Base-by-base conservation (phyloP, 2,797 vertebrate species). In the Vultur gryphus region DNA sequence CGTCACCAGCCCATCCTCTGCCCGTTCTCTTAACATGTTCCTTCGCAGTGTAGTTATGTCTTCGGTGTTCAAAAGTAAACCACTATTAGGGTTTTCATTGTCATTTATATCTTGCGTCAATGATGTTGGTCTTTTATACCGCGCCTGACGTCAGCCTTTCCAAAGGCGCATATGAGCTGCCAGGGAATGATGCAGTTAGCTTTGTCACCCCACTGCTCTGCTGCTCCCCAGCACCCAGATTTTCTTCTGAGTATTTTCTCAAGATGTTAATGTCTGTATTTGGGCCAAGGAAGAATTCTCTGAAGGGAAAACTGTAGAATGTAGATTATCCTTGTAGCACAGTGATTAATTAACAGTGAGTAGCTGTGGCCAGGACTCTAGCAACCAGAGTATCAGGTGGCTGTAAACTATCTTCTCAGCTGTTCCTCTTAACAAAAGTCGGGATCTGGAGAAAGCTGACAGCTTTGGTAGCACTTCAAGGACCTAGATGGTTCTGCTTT, bases 321-420 rank as follows among this genome's bases (percentile, higher is more conserved):
- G 52, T 58, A 80, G 59, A 80, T 85, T 73, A 69, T 72, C 52
- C 61, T 87, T 62, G 69, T 46, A 49, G 78, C 41, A 48, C 39
- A 65, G 59, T 1, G 2, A 65, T 95, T 96, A 96, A 95, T 96
- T 95, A 97, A 95, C 72, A 84, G 69, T 81, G 86, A 93, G 79
- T 91, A 88, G 54, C 65, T 92, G 89, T 76, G 92, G 65, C 49
- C 43, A 71, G 72, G 79, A 49, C n/a, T 65, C 76, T 54, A 85
- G 59, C 46, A 82, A 64, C 43, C 28, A 48, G 72, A 54, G 61
- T 94, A 92, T 93, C 90, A 72, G 16, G 62, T 97, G 51, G 70
- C 94, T 91, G 65, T 86, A 73, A 80, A 51, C 28, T 79, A 72
- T 83, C 87, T 95, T 92, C 92, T 92, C 66, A 52, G 35, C 55